phyloP scores from a whole-genome alignment of 2,113 vertebrate species.

The Erythrocercus mccallii region DNA sequence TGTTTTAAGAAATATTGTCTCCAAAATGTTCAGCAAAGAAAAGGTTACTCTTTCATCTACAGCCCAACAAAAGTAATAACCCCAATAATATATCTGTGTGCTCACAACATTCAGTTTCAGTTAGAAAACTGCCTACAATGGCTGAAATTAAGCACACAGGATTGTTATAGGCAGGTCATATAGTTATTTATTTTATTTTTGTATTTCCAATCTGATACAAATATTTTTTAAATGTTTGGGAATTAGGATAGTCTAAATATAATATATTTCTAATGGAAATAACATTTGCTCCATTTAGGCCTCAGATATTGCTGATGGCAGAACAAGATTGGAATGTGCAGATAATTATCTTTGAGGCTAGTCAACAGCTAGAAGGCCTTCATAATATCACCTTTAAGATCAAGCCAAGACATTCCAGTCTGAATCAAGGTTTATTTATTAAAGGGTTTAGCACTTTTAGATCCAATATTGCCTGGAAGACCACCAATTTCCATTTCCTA shows the following conservation, averaged over 20 bases:
- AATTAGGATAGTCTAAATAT: conserved; percentile 43
- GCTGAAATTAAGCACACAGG: not conserved
- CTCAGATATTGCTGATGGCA: conserved; percentile 60
- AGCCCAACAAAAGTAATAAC: not conserved
- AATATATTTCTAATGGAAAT: conserved; percentile 55
- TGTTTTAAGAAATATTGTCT: not conserved
- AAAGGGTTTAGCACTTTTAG: conserved; percentile 81
- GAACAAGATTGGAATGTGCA: conserved; percentile 72
- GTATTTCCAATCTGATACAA: conserved; percentile 6
- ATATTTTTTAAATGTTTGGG: conserved; percentile 12
- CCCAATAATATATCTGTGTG: not conserved
- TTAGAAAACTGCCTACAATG: not conserved
- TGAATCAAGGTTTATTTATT: conserved; percentile 81
- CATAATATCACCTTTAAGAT: conserved; percentile 77
- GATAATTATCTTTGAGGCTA: conserved; percentile 77
- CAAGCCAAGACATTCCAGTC: conserved; percentile 82
- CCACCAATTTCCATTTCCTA: conserved; percentile 78
- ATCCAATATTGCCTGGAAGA: conserved; percentile 77
- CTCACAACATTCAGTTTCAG: not conserved
- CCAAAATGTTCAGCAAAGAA: not conserved
- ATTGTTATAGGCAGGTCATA: not conserved
- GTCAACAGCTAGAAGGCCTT: conserved; percentile 68
- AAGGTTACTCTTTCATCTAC: not conserved
- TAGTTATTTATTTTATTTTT: not conserved
- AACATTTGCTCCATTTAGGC: conserved; percentile 56